A percentile compares a stretch with the other conserved stretches of the same genome.
Conservation (phyloP, 2,888 invertebrate genomes). For the Troilus luridus region DNA sequence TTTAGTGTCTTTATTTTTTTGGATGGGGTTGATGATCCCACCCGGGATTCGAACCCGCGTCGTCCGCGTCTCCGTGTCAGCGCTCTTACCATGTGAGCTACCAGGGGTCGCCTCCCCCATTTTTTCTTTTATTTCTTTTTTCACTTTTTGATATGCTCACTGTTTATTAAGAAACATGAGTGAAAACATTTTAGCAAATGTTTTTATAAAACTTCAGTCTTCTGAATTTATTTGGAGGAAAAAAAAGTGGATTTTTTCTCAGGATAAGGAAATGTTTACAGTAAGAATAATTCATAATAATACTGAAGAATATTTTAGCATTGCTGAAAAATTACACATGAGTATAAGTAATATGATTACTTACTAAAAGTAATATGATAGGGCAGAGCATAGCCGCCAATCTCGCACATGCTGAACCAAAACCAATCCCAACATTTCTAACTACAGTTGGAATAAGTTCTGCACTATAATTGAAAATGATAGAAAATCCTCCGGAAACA, state of each 20-base stretch:
- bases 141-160: background rate
- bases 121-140: too few species aligned
- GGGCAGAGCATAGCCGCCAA: slow-evolving; percentile 86
- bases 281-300: background rate
- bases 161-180: background rate
- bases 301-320: background rate
- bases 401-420: slow-evolving; percentile 90
- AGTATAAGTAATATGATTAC: slow-evolving; percentile 29
- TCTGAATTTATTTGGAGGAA: background rate
- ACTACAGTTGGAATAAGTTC: slow-evolving; percentile 89
- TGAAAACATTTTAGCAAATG: too few species aligned
- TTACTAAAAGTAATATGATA: slow-evolving; percentile 78
- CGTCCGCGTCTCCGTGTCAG: too few species aligned
- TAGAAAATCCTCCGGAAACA: slow-evolving; percentile 88
- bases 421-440: slow-evolving; percentile 85
- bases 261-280: background rate
- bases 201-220: background rate
- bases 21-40: too few species aligned
- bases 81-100: too few species aligned
- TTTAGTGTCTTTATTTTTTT: too few species aligned
- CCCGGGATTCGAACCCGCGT: too few species aligned
- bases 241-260: background rate
- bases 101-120: too few species aligned
- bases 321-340: background rate
- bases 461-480: slow-evolving; percentile 89